phyloP scores from a whole-genome alignment of 2,797 vertebrate species.

The Tragopan temminckii region DNA sequence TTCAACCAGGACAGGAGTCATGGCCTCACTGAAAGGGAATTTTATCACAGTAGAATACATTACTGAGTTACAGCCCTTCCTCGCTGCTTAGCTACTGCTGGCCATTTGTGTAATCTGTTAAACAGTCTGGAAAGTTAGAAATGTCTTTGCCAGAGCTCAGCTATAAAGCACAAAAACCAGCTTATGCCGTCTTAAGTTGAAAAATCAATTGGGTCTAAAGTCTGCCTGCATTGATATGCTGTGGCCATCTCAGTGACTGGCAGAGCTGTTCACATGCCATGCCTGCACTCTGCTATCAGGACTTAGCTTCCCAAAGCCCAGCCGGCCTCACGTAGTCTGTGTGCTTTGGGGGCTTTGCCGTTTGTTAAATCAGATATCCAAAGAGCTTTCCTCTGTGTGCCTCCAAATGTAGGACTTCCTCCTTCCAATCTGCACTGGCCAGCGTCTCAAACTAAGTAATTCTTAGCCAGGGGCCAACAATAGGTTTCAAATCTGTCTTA shows the following conservation, averaged over 20 bases:
- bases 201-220: neutral
- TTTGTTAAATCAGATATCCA: neutral
- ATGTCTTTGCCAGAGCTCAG: neutral
- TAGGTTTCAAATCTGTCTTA: neutral
- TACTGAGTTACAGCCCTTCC: neutral
- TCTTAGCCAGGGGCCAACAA: neutral
- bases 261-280: neutral
- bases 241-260: neutral
- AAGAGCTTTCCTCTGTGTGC: neutral
- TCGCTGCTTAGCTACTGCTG: conserved; percentile 31
- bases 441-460: neutral
- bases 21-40: conserved; percentile 34
- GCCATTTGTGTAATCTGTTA: neutral
- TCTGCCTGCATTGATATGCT: neutral
- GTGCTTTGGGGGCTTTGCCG: neutral
- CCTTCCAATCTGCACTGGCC: neutral
- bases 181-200: neutral
- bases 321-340: neutral
- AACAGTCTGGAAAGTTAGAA: conserved; percentile 45
- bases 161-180: conserved; percentile 6
- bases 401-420: neutral
- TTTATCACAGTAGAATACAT: conserved; percentile 47
- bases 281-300: neutral
- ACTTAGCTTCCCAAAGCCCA: neutral
- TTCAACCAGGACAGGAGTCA: conserved; percentile 34